A percentile compares a stretch with the other conserved stretches of the same genome.
Conservation (phyloP, 1,140 invertebrate species). For the Cheumatopsyche charites region DNA sequence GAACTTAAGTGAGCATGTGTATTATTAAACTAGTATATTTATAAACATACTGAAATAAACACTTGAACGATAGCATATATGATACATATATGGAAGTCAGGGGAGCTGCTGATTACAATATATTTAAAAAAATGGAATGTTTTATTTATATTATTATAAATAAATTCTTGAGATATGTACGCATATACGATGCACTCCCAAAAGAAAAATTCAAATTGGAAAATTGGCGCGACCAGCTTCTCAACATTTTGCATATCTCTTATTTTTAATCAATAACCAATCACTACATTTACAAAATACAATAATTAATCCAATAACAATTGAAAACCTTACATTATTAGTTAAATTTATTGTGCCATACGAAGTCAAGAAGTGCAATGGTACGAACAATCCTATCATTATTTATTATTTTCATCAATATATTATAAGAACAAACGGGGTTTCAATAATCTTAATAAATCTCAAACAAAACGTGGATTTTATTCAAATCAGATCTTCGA, state of each 20-base stretch:
- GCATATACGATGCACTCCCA: conserved; percentile 35
- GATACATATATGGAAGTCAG: too few species aligned
- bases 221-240: conserved; percentile 15
- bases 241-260: conserved; percentile 17
- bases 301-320: conserved; percentile 33
- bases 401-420: conserved; percentile 26
- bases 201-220: conserved; percentile 4
- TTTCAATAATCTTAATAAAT: conserved; percentile 37
- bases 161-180: too few species aligned
- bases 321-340: conserved; percentile 30
- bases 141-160: too few species aligned
- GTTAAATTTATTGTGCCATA: conserved; percentile 35
- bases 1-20: too few species aligned
- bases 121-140: too few species aligned
- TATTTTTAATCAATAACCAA: conserved; percentile 17
- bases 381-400: conserved; percentile 44
- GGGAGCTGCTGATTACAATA: too few species aligned
- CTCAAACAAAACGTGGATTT: conserved; percentile 24
- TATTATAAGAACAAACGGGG: conserved; percentile 44
- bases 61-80: too few species aligned
- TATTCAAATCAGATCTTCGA: too few species aligned
- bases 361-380: conserved; percentile 48
- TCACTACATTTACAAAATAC: conserved; percentile 26
- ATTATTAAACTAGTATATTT: too few species aligned
- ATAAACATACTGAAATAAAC: too few species aligned